These are phyloP conservation scores for Drosophila pectinifera DNA, from an alignment of 1,140 invertebrate species.

Conservation along the genomic window DNA sequence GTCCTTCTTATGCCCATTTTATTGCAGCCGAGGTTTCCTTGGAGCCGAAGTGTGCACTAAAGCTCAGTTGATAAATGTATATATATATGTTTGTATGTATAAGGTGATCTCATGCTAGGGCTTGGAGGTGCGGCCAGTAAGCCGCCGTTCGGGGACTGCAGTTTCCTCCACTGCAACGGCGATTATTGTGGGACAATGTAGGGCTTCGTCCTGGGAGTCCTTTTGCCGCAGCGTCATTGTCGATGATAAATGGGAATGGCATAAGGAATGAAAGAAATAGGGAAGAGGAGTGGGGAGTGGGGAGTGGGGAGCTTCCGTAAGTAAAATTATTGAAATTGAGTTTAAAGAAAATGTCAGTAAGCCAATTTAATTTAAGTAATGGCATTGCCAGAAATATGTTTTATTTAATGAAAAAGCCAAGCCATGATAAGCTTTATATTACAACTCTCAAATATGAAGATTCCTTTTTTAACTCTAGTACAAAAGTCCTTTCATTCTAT, in stretches of 20 bases:
- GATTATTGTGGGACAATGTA: slow-evolving; percentile 37
- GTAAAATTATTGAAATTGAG: slow-evolving; percentile 25
- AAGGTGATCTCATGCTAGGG: slow-evolving; percentile 23
- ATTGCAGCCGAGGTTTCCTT: slow-evolving; percentile 36
- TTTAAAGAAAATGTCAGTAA: neutral
- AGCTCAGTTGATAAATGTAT: slow-evolving; percentile 59
- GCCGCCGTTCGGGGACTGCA: slow-evolving; percentile 27
- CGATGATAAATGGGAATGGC: slow-evolving; percentile 40
- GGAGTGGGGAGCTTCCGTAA: neutral
- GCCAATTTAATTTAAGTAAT: neutral
- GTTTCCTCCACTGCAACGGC: slow-evolving; percentile 12
- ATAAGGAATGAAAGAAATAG: neutral
- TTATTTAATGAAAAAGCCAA: too few relatives aligned
- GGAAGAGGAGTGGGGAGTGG: neutral
- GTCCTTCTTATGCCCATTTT: slow-evolving; percentile 54
- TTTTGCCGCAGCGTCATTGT: slow-evolving; percentile 36
- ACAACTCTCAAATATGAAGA: neutral
- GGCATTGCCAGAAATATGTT: too few relatives aligned
- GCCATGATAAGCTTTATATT: too few relatives aligned
- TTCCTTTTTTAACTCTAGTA: neutral
- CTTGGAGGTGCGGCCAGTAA: slow-evolving; percentile 13
- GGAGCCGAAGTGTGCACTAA: slow-evolving; percentile 47
- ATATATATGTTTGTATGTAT: slow-evolving; percentile 13
- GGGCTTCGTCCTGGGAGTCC: slow-evolving; percentile 25
- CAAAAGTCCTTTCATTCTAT: neutral